phyloP scores from a whole-genome alignment of 2,888 invertebrate species.

The Mesodorylaimus sp. region DNA sequence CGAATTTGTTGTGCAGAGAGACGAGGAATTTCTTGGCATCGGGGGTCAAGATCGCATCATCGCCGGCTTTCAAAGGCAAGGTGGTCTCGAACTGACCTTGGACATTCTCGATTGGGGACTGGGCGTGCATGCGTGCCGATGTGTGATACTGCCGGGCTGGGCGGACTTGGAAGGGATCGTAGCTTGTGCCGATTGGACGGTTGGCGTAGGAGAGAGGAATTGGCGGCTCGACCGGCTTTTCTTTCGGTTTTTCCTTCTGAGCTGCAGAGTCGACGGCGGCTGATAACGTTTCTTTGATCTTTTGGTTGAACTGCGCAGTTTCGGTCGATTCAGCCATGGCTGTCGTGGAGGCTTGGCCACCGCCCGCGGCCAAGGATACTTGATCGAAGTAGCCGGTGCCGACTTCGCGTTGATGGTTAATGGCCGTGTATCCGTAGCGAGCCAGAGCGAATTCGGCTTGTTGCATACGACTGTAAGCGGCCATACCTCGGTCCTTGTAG shows the following conservation, averaged over 20 bases:
- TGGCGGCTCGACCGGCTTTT: background rate
- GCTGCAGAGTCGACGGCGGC: no score
- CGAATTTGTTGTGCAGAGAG: constrained; percentile 40
- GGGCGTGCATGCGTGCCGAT: no score
- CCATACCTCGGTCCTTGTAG: constrained; percentile 26
- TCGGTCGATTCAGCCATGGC: constrained; percentile 30
- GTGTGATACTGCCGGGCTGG: no score
- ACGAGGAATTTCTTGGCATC: constrained; percentile 43
- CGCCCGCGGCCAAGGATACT: constrained; percentile 24
- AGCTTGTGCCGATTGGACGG: no score
- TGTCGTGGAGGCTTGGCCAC: constrained; percentile 21
- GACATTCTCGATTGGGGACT: no score
- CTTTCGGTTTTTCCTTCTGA: background rate
- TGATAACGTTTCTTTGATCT: no score
- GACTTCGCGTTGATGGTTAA: constrained; percentile 33
- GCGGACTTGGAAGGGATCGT: no score
- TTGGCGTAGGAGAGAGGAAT: background rate
- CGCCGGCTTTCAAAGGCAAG: no score
- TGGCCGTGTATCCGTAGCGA: constrained; percentile 31
- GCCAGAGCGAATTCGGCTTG: constrained; percentile 29
- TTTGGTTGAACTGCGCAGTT: constrained; percentile 31
- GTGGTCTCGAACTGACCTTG: no score
- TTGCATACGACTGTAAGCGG: constrained; percentile 30
- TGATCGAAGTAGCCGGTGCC: constrained; percentile 33
- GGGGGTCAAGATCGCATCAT: constrained; percentile 40